A percentile compares a stretch with the other conserved stretches of the same genome.
Conservation (phyloP, 2,797 vertebrate species). For the Protosalanx chinensis region DNA sequence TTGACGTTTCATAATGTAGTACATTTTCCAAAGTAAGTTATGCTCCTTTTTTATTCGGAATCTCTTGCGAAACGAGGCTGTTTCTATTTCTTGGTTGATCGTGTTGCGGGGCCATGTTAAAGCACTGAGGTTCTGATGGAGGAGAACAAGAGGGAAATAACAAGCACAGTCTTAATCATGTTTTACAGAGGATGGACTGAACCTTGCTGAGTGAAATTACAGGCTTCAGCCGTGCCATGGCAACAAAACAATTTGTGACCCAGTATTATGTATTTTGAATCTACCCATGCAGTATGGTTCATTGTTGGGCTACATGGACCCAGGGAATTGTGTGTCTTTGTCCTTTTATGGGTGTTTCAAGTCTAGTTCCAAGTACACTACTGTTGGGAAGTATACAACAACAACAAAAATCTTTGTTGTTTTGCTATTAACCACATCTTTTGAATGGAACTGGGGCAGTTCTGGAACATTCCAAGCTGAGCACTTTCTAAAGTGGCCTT, state of each 20-base stretch:
- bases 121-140: too few species aligned
- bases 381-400: neutral
- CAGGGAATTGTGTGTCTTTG: neutral
- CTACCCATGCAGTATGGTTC: neutral
- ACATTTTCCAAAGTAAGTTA: neutral
- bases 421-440: neutral
- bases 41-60: neutral
- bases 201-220: neutral
- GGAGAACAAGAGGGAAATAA: neutral
- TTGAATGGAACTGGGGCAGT: neutral
- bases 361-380: neutral
- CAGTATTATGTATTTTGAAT: neutral
- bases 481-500: neutral
- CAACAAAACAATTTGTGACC: slow-evolving; percentile 7
- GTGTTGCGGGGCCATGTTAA: neutral
- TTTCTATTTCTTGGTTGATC: slow-evolving; percentile 2
- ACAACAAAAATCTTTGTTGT: neutral
- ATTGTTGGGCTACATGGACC: neutral
- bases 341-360: neutral
- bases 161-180: neutral
- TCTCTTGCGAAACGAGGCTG: neutral
- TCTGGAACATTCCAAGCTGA: neutral
- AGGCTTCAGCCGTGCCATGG: slow-evolving; percentile 3
- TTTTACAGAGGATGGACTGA: neutral
- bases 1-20: neutral